Evolutionary conservation across 1,140 invertebrate species (phyloP).

Genomic region (Eriosoma lanigerum): DNA sequence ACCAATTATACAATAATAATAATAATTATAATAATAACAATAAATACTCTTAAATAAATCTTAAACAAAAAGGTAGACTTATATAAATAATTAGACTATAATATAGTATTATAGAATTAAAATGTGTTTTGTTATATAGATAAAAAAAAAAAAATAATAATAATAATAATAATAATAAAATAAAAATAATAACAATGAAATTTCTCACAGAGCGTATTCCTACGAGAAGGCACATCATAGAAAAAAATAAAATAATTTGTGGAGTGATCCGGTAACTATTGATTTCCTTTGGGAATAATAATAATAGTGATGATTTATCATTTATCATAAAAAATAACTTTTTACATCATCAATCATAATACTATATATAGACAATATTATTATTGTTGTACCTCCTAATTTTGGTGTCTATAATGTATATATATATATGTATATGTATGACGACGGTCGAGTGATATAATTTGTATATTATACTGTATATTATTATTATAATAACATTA

Average conservation of each 20-base stretch:
- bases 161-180: conserved; percentile 9
- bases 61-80: conserved; percentile 23
- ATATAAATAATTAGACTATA: conserved; percentile 27
- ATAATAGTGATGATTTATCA: neutral
- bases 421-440: too few species aligned
- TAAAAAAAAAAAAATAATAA: conserved; percentile 36
- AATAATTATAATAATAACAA: conserved; percentile 41
- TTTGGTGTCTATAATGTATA: too few species aligned
- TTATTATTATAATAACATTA: neutral
- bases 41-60: conserved; percentile 47
- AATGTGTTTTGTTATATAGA: conserved; percentile 24
- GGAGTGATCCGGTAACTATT: conserved; percentile 49
- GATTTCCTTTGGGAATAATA: conserved; percentile 49
- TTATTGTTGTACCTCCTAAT: too few species aligned
- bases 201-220: conserved; percentile 3
- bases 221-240: neutral
- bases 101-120: neutral
- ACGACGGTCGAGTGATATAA: neutral
- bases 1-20: conserved; percentile 6
- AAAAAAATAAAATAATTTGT: conserved; percentile 5
- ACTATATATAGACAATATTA: too few species aligned
- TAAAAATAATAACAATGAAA: conserved; percentile 41
- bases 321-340: too few species aligned
- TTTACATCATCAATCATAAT: too few species aligned
- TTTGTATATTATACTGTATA: neutral